Evolutionary conservation across 2,797 vertebrate species (phyloP), one percentile per base, ranked within the genome.

Genomic region (Euthynnus affinis): DNA sequence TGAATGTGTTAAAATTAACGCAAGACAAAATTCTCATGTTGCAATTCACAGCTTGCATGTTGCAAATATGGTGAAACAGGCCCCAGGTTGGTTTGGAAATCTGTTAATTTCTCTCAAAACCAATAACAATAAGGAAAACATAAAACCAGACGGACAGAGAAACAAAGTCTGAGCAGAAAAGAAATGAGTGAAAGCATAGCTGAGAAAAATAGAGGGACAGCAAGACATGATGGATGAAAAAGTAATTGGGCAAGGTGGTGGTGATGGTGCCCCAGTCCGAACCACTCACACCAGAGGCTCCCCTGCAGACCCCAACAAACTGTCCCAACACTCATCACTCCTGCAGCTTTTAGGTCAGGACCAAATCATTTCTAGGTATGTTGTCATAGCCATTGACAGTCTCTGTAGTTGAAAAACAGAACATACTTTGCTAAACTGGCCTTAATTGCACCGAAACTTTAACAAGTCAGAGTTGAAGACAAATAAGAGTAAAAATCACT

Each of bases 281-380:
- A 71, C 71, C 64, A 69, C 70, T 65, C 73, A 86, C 62, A 84
- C 71, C 87, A 88, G 80, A 90, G 76, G 82, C 22, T 80, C 34
- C 67, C 68, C 42, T 55, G 27, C 22, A 69, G 46, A 74, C 29
- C 46, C 20, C 4, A 0, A 67, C 9, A 63, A 52, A 60, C 53
- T 3, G 18, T 42, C n/a, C 68, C 59, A 67, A 55, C 62, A 52
- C 37, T 3, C 9, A 34, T 44, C 20, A 25, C 4, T 25, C 8
- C 22, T 53, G 60, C 1, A 0, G 52, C 46, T 71, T 53, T 27
- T 23, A 44, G 62, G 18, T 9, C 3, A n/a, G 18, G 17, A 72
- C 9, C 34, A 18, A 20, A 57, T 12, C 13, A 12, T 17, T 40
- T 66, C 25, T 63, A 1, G 13, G 27, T 61, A 9, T 5, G 0